A percentile compares a stretch with the other conserved stretches of the same genome.
These are phyloP conservation scores for Lophotis ruficrista DNA, from an alignment of 2,113 vertebrate species.

Conservation along the genomic window DNA sequence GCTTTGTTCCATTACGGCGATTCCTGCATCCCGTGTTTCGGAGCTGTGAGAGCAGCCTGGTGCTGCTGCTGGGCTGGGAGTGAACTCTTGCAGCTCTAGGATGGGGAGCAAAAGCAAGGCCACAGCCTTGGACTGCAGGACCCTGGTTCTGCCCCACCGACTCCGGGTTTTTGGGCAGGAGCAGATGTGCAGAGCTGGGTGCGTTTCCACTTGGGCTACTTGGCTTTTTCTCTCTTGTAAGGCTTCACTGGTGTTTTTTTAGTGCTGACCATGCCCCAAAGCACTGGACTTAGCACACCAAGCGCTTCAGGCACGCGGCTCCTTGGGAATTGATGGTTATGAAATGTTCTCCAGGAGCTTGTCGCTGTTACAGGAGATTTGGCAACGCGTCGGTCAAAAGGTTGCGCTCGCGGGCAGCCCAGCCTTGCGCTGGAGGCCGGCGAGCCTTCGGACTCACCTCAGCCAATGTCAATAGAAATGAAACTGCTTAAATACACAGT, in stretches of 20 bases:
- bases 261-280: fast-evolving
- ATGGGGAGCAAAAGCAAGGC: not conserved
- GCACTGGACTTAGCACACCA: not conserved
- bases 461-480: conserved; percentile 48
- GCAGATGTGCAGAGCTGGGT: not conserved
- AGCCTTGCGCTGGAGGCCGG: not conserved
- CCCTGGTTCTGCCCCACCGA: not conserved
- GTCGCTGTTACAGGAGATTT: not conserved
- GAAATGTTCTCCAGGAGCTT: not conserved
- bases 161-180: not conserved
- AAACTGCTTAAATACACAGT: conserved; percentile 37
- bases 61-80: not conserved
- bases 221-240: not conserved
- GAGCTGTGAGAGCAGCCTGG: not conserved
- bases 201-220: fast-evolving
- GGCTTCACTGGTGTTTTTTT: not conserved
- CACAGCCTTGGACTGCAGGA: not conserved
- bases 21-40: not conserved
- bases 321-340: not conserved
- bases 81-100: not conserved
- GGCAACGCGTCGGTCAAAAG: not conserved
- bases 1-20: fast-evolving
- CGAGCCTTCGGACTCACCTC: not conserved
- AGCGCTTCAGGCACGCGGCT: not conserved
- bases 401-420: not conserved